Conservation (phyloP, 2,888 invertebrate species). For the Colletes collaris region DNA sequence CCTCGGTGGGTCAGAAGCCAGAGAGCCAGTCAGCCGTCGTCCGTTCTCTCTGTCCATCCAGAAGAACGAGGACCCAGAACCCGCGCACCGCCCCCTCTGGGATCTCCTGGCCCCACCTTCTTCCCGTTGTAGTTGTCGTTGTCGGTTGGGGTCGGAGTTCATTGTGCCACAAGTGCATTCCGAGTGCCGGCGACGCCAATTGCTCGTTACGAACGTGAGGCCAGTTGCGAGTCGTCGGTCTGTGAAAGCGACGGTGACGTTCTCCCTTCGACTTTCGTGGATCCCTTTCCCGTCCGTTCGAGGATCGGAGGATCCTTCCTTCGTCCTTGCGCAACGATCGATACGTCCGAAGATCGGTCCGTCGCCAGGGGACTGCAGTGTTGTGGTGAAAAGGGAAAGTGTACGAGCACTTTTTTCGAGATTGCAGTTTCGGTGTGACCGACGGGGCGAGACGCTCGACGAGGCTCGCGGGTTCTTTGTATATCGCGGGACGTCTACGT, state of each 20-base stretch:
- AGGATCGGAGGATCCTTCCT: not conserved
- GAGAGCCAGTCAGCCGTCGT: too few relatives aligned
- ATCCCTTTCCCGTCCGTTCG: not conserved
- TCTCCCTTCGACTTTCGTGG: constrained; percentile 4
- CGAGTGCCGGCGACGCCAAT: constrained; percentile 74
- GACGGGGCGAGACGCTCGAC: not conserved
- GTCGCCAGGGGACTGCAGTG: not conserved
- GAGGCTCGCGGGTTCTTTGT: not conserved
- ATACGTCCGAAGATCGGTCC: not conserved
- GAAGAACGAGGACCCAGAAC: constrained; percentile 12
- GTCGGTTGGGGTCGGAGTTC: constrained; percentile 78
- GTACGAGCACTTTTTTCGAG: not conserved
- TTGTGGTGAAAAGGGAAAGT: constrained; percentile 4
- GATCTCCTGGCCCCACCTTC: constrained; percentile 41
- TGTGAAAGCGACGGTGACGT: constrained; percentile 61
- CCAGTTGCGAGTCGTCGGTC: constrained; percentile 65
- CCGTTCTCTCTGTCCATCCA: constrained; percentile 40
- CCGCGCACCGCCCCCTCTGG: constrained; percentile 44
- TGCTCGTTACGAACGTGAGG: constrained; percentile 66
- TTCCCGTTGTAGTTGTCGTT: constrained; percentile 44
- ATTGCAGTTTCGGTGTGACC: not conserved
- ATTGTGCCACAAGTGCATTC: constrained; percentile 81
- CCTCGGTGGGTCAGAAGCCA: constrained; percentile 39
- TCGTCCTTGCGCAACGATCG: not conserved
- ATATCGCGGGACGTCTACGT: not conserved